phyloP scores from a whole-genome alignment of 2,113 vertebrate genomes.

The Romanogobio albipinnatus region DNA sequence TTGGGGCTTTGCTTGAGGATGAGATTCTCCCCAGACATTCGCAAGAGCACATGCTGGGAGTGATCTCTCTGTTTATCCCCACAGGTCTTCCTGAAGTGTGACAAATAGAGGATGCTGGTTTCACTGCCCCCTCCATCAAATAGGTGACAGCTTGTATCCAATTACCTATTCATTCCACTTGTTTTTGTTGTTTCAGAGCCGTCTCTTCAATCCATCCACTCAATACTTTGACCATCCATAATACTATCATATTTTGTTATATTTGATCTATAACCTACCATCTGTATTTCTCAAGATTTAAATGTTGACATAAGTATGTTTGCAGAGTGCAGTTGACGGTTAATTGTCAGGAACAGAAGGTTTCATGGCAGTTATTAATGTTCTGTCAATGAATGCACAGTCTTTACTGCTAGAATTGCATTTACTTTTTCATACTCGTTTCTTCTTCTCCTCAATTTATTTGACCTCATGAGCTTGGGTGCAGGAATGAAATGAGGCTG shows the following conservation, averaged over 20 bases:
- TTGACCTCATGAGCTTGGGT: constrained; percentile 9
- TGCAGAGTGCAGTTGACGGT: background rate
- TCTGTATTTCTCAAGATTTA: background rate
- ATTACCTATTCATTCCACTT: background rate
- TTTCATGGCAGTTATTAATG: background rate
- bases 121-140: background rate
- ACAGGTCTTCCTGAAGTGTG: constrained; percentile 11
- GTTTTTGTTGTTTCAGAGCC: background rate
- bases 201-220: constrained; percentile 27
- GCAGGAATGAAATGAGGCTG: constrained; percentile 28
- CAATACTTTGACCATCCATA: background rate
- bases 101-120: constrained; percentile 28
- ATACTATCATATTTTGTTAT: background rate
- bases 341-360: background rate
- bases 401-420: background rate
- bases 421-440: background rate
- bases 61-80: constrained; percentile 35
- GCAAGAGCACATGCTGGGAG: constrained; percentile 19
- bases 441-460: constrained; percentile 1
- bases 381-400: background rate
- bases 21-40: constrained; percentile 15
- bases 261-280: background rate
- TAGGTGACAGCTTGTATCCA: background rate
- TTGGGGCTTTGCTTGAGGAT: constrained; percentile 3
- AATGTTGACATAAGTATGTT: background rate